Base-by-base conservation (phyloP, 1,140 invertebrate genomes). In the Glomeris maerens region DNA sequence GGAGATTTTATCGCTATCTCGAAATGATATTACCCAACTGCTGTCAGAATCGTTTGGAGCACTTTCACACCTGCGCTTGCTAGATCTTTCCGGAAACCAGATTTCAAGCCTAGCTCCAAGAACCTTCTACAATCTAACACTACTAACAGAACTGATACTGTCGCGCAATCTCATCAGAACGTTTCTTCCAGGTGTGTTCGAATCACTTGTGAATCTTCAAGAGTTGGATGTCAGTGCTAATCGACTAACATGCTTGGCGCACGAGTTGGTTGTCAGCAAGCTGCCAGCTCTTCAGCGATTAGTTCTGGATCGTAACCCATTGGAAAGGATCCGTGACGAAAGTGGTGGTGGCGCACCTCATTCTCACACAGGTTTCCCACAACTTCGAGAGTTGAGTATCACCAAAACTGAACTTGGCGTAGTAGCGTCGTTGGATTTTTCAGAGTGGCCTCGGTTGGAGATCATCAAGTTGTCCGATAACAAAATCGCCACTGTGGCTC, bases 341-440 rank as follows among this genome's bases (percentile, higher is more conserved):
- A 60, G 40, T 60, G 59, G 45, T 46, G 55, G 44, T 52, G 52
- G 13, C 41, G 40, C 4, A 7, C 3, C 17, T 2, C 39, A 25
- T 21, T 28, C 26, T 20, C 20, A 44, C 4, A 2, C 23, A 3
- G 49, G 41, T 4, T 45, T 50, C 3, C 3, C 36, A 3, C 17
- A 41, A 20, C n/a, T 49, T 3, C 77, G 85, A 62, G 83, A 87
- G 64, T 71, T 92, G 5, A 78, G 84, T 59, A 80, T 90, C 48
- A 80, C 78, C 40, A 74, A 76, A 21, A 90, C 86, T 1, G 91
- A 91, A 63, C 68, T 92, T 13, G 84, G 77, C 1, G 80, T 90
- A 45, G 73, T 93, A 2, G 87, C 85, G 0, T 85, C 83, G 39
- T 83, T 82, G 59, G 88, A 91, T 58, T 90, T 93, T 60, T 79